Conservation (phyloP, 2,797 vertebrate species). For the Chromis chromis region DNA sequence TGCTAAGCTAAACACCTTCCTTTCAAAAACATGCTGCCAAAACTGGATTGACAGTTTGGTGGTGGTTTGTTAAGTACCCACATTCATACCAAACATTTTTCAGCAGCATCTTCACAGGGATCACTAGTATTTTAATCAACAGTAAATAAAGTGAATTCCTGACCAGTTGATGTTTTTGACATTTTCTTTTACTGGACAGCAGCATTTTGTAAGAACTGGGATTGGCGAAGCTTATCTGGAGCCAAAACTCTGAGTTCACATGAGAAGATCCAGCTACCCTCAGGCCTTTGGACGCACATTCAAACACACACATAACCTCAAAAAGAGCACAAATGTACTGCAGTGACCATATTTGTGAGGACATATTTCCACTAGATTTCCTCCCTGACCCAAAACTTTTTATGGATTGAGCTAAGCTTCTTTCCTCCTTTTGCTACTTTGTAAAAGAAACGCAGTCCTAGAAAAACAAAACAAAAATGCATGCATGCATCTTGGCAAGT, state of each 20-base stretch:
- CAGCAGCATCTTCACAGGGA: not conserved
- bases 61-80: too few relatives aligned
- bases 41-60: too few relatives aligned
- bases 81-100: too few relatives aligned
- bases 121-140: not conserved
- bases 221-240: not conserved
- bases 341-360: not conserved
- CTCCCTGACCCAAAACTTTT: not conserved
- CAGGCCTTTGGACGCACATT: conserved; percentile 6
- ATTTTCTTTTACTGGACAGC: conserved; percentile 11
- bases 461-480: conserved; percentile 6
- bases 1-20: too few relatives aligned
- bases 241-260: conserved; percentile 39
- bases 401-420: not conserved
- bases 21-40: too few relatives aligned
- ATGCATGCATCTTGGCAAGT: not conserved
- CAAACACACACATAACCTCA: not conserved
- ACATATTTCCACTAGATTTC: not conserved
- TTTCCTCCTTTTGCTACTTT: too few relatives aligned
- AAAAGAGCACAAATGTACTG: conserved; percentile 6
- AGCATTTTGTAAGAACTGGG: conserved; percentile 13
- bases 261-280: conserved; percentile 29
- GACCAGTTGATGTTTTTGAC: not conserved
- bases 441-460: not conserved
- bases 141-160: not conserved